phyloP scores from a whole-genome alignment of 2,797 vertebrate genomes.

The Lithobates sylvaticus region DNA sequence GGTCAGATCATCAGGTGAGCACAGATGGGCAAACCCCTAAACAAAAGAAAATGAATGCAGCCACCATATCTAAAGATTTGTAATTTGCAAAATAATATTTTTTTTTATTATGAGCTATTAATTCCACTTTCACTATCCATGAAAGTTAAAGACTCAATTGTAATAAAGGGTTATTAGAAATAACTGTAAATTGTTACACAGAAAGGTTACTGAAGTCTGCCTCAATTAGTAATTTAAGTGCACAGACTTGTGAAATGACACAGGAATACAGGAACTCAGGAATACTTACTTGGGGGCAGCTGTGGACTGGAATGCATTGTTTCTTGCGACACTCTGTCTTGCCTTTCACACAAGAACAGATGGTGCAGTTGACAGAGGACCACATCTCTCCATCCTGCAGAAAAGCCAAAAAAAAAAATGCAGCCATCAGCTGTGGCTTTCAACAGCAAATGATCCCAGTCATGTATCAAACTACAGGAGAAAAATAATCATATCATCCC shows the following conservation, averaged over 20 bases:
- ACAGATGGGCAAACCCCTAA: too few species aligned
- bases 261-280: neutral
- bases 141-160: too few species aligned
- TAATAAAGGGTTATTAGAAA: neutral
- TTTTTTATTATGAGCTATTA: too few species aligned
- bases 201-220: neutral
- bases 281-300: slow-evolving; percentile 85
- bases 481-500: slow-evolving; percentile 62
- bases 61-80: too few species aligned
- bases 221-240: neutral
- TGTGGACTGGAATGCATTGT: slow-evolving; percentile 90
- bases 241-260: slow-evolving; percentile 4
- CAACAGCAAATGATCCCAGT: slow-evolving; percentile 61
- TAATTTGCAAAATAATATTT: too few species aligned
- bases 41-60: too few species aligned
- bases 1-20: too few species aligned
- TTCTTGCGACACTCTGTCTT: slow-evolving; percentile 90
- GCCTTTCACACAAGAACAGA: slow-evolving; percentile 92
- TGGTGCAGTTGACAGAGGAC: slow-evolving; percentile 94
- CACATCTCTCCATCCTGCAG: slow-evolving; percentile 95
- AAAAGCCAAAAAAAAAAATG: slow-evolving; percentile 65
- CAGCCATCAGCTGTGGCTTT: slow-evolving; percentile 64
- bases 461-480: slow-evolving; percentile 54
- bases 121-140: too few species aligned
- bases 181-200: neutral